Evolutionary conservation across 2,888 invertebrate genomes (phyloP), one percentile per base, ranked within the genome.

Genomic region (Callosobruchus maculatus): DNA sequence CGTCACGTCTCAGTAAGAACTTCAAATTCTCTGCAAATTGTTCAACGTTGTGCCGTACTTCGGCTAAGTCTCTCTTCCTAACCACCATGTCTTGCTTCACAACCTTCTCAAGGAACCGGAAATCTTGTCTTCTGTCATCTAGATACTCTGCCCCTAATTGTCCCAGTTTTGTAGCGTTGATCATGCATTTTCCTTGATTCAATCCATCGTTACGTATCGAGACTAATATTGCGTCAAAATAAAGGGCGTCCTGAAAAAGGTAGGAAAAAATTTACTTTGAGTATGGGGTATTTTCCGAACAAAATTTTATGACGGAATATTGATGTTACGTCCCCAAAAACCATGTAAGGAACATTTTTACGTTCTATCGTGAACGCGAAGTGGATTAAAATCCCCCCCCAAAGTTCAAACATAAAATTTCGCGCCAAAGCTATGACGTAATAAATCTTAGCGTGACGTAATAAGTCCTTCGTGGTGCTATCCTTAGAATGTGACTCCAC

Each of bases 121-220:
- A 93, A 79, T 91, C 91, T 71, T 88, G 89, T 76, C 90, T 90
- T 72, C 91, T 87, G 78, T 92, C 91, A 72, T 92, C 91, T 26
- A 92, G 85, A 82, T 92, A 91, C 82, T 93, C 92, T 79, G 90
- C 89, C 0, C 92, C 92, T 0, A 92, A 85, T 81, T 93, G 92
- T 0, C 93, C 92, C 87, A 93, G 89, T 80, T 90, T 89, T 0
- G 91, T 92, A 0, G 92, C 90, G 22, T 89, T 90, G 84, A 91
- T 88, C 79, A 93, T 88, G 76, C 92, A 90, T 80, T 89, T 89
- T 69, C 91, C 90, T 84, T 93, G 93, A 13, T 88, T 88, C 68
- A 88, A 85, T 75, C 90, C 90, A 82, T 93, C 92, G 26, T 88
- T 81, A 79, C 89, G 89, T 70, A 93, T 84, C 0, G 90, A 89